Evolutionary conservation across 2,888 invertebrate genomes (phyloP), one percentile per base, ranked within the genome.

Genomic region (Pantelozetes paolii): DNA sequence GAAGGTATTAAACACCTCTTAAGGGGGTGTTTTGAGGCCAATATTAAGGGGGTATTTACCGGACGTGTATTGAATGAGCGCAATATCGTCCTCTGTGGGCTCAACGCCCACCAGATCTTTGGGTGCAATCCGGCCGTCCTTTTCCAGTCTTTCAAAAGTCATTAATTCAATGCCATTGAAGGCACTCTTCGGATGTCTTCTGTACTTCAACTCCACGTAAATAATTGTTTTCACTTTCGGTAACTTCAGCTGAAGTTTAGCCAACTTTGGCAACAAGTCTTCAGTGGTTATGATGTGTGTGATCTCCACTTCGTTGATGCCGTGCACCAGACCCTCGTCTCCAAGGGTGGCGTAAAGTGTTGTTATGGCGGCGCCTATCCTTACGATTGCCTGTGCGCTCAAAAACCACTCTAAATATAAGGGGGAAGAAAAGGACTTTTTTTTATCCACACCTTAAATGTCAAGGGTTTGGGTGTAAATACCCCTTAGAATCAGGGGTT

Each of bases 1-100:
- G 40, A 40, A n/a, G n/a, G n/a, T n/a, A n/a, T n/a, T 40, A 40
- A 40, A 40, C 40, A 9, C 8, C 6, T 40, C n/a, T n/a, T n/a
- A n/a, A n/a, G n/a, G n/a, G n/a, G n/a, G n/a, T n/a, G n/a, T n/a
- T n/a, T n/a, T n/a, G n/a, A 18, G 45, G 2, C 15, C 15, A 13
- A 18, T 11, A 15, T 45, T n/a, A 45, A 18, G 13, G 3, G 15
- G 15, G 45, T 45, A 3, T 45, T 45, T 45, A 9, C 98, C 98
- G 79, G 94, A 95, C 1, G 98, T 99, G 85, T 98, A 99, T 98
- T 99, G 99, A 59, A 99, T 90, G 80, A 99, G 93, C 70, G 98
- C 98, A 5, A 90, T 88, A 82, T 98, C 97, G 18, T 87, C 84
- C 9, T 88, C 83, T 15, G 11, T 45, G 45, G 45, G 11, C 45